phyloP scores from a whole-genome alignment of 2,888 invertebrate species.

The Drosophila multiciliata region DNA sequence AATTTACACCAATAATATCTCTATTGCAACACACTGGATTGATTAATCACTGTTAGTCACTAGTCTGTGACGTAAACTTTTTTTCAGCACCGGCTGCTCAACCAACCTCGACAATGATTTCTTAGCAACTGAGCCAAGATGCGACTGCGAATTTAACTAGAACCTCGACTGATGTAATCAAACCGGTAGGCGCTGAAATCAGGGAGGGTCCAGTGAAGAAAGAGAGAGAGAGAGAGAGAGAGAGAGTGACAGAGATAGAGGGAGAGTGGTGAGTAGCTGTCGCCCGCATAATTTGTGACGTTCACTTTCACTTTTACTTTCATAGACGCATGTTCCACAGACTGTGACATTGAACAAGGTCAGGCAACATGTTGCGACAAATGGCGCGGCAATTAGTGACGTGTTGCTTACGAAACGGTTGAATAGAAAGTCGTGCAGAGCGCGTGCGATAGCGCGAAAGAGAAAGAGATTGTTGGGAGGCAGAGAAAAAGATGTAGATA shows the following conservation, averaged over 20 bases:
- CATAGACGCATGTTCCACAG: constrained; percentile 56
- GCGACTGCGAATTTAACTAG: constrained; percentile 18
- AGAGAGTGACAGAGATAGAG: too few species aligned
- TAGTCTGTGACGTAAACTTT: background rate
- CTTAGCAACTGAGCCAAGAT: constrained; percentile 59
- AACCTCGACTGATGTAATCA: constrained; percentile 66
- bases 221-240: background rate
- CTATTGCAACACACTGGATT: constrained; percentile 20
- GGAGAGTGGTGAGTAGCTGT: background rate
- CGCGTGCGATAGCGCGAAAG: constrained; percentile 25
- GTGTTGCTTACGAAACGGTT: constrained; percentile 67
- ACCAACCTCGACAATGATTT: constrained; percentile 66
- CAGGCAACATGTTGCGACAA: constrained; percentile 68
- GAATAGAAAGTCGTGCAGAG: constrained; percentile 31
- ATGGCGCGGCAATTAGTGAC: constrained; percentile 31
- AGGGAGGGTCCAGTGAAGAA: constrained; percentile 5
- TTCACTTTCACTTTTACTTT: constrained; percentile 69
- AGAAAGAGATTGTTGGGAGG: background rate
- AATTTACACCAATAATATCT: background rate
- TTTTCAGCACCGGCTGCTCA: constrained; percentile 9
- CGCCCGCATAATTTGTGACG: constrained; percentile 54
- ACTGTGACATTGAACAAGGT: constrained; percentile 76
- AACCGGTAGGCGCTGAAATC: constrained; percentile 41
- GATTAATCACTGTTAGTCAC: constrained; percentile 12
- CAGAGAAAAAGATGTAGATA: constrained; percentile 50